These are phyloP conservation scores for Pelagia noctiluca DNA, from an alignment of 30 jellyfish, hydroid and myxozoan species.

Conservation along the genomic window DNA sequence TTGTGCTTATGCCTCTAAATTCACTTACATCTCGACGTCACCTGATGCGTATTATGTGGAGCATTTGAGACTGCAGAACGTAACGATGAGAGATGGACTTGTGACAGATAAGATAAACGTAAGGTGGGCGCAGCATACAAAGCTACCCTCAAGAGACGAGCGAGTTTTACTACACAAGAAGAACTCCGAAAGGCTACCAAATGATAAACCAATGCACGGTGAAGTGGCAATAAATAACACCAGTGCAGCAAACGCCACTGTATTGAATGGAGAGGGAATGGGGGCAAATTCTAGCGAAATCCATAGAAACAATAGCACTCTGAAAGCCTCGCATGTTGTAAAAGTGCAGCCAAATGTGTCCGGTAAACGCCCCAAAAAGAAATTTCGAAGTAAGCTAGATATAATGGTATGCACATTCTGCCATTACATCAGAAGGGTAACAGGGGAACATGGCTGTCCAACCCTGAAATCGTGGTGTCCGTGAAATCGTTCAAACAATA, in stretches of 20 bases:
- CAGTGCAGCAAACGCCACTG: too few species aligned
- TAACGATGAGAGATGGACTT: slow-evolving; percentile 81
- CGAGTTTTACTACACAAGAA: slow-evolving; percentile 50
- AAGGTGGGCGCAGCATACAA: slow-evolving; percentile 92
- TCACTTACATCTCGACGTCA: slow-evolving; percentile 61
- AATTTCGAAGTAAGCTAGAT: slow-evolving; percentile 62
- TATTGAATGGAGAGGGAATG: too few species aligned
- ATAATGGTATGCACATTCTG: slow-evolving; percentile 83
- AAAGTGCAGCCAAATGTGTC: not conserved
- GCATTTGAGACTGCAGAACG: slow-evolving; percentile 89
- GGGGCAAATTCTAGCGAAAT: not conserved
- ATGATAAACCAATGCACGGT: not conserved
- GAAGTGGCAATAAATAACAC: not conserved
- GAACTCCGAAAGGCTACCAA: not conserved
- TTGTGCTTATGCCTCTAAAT: slow-evolving; percentile 87
- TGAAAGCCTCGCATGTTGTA: not conserved
- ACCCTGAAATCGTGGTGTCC: slow-evolving; percentile 58
- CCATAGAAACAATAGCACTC: not conserved
- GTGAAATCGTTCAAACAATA: too few species aligned
- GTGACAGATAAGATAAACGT: slow-evolving; percentile 81
- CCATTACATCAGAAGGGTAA: slow-evolving; percentile 65
- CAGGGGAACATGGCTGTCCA: slow-evolving; percentile 91
- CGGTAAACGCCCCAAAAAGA: not conserved
- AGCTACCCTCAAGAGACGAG: slow-evolving; percentile 67
- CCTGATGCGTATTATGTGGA: slow-evolving; percentile 79